Evolutionary conservation across 2,113 vertebrate genomes (phyloP).

Genomic region (Eidolon helvum): DNA sequence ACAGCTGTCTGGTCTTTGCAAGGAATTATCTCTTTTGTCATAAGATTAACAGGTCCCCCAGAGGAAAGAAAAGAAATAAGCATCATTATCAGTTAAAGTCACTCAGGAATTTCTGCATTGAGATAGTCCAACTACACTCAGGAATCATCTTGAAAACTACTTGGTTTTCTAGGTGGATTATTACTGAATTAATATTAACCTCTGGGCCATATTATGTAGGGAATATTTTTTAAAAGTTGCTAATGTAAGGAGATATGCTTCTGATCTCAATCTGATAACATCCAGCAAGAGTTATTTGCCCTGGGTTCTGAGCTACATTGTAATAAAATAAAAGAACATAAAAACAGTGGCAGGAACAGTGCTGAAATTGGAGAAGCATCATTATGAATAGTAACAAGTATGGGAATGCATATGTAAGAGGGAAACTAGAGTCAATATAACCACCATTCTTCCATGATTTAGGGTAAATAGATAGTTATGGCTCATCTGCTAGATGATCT

Average conservation of each 20-base stretch:
- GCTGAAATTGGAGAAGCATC: constrained; percentile 61
- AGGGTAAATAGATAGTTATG: constrained; percentile 29
- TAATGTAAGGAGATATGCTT: constrained; percentile 75
- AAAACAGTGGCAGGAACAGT: constrained; percentile 62
- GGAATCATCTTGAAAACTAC: constrained; percentile 75
- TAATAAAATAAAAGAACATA: constrained; percentile 68
- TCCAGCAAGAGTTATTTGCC: constrained; percentile 60
- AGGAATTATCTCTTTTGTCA: constrained; percentile 67
- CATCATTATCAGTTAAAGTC: constrained; percentile 56
- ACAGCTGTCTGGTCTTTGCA: constrained; percentile 57
- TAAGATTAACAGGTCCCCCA: constrained; percentile 60
- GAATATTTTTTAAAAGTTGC: constrained; percentile 76
- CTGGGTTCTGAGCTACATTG: constrained; percentile 40
- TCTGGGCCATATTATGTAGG: constrained; percentile 66
- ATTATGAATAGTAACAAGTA: constrained; percentile 67
- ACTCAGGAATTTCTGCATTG: constrained; percentile 50
- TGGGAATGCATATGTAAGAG: constrained; percentile 57
- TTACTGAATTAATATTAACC: constrained; percentile 80
- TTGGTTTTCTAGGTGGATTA: constrained; percentile 79
- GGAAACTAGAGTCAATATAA: constrained; percentile 52
- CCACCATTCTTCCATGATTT: background rate
- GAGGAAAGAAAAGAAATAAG: constrained; percentile 64
- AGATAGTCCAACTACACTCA: constrained; percentile 68
- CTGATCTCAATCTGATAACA: constrained; percentile 72
- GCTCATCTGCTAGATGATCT: constrained; percentile 32